Evolutionary conservation across 2,113 vertebrate genomes (phyloP).

Genomic region (Rhipidura dahli): DNA sequence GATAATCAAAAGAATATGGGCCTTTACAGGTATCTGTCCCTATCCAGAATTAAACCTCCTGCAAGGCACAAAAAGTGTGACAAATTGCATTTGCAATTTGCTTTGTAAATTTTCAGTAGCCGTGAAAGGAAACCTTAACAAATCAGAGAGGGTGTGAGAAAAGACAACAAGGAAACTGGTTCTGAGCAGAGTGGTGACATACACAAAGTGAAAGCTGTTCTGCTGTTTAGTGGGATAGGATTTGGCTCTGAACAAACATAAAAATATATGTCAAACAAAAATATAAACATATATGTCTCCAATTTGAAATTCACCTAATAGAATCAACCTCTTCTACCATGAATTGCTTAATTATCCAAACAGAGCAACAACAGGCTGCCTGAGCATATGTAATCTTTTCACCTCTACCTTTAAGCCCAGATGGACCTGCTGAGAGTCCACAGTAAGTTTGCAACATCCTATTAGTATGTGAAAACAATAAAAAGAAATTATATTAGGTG

Average conservation of each 20-base stretch:
- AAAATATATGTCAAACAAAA: neutral
- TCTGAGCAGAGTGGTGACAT: neutral
- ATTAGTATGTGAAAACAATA: neutral
- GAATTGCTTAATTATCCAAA: conserved; percentile 6
- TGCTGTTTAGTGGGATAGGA: neutral
- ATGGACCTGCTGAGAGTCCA: neutral
- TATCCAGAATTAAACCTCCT: neutral
- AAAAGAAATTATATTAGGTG: neutral
- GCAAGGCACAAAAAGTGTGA: neutral
- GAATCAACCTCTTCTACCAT: neutral
- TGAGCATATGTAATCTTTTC: neutral
- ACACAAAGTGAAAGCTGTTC: neutral
- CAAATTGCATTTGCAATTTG: neutral
- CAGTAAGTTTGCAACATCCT: neutral
- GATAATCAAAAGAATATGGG: neutral
- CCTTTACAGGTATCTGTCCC: neutral
- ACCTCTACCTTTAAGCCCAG: neutral
- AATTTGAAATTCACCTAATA: neutral
- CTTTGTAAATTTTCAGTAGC: neutral
- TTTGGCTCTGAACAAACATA: neutral
- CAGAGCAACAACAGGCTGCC: neutral
- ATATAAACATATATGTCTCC: neutral
- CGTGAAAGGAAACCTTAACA: neutral
- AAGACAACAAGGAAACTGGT: neutral
- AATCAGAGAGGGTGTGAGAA: neutral